A percentile compares a stretch with the other conserved stretches of the same genome.
These are phyloP conservation scores for Sarcophaga rosellei DNA, from an alignment of 2,888 invertebrate species.

Conservation along the genomic window DNA sequence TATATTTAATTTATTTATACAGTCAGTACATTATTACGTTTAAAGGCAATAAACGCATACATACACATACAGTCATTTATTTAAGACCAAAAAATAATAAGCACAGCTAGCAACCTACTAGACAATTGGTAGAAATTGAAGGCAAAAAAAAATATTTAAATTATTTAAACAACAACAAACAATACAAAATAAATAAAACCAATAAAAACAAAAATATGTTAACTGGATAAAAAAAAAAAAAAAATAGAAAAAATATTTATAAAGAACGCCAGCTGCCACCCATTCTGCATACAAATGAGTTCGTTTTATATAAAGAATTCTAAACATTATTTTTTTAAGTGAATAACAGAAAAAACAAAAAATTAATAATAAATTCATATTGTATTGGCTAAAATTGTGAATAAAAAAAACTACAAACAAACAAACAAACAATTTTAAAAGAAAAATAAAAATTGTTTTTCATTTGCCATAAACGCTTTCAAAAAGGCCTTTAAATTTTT, in stretches of 20 bases:
- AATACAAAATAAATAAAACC: not conserved
- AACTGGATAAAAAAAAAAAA: constrained; percentile 5
- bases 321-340: constrained; percentile 35
- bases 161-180: not conserved
- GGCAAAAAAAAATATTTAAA: not conserved
- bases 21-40: not conserved
- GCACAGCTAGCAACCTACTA: constrained; percentile 10
- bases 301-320: constrained; percentile 44
- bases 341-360: not conserved
- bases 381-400: not conserved
- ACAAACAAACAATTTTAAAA: not conserved
- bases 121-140: not conserved
- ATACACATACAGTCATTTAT: not conserved
- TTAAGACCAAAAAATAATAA: not conserved
- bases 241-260: not conserved
- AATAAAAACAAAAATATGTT: constrained; percentile 22
- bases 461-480: not conserved
- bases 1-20: not conserved
- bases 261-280: constrained; percentile 44
- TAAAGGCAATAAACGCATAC: too few relatives aligned
- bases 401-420: not conserved
- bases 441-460: not conserved
- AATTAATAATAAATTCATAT: not conserved
- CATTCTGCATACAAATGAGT: constrained; percentile 63
- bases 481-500: not conserved